Evolutionary conservation across 2,888 invertebrate genomes (phyloP).

Genomic region (Masnerella sp.): DNA sequence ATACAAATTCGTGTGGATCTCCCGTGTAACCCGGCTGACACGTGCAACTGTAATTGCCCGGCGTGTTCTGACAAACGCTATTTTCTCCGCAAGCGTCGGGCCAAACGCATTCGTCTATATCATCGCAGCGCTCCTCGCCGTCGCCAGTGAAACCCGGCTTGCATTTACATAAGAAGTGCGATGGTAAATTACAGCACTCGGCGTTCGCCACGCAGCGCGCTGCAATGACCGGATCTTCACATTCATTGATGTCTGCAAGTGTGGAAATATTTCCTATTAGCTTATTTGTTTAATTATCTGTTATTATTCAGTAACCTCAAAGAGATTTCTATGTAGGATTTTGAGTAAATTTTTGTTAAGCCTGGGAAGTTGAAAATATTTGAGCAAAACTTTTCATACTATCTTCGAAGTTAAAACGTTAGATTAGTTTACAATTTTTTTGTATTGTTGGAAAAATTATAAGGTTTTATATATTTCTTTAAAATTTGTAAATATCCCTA

Average conservation of each 20-base stretch:
- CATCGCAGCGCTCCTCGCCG: slow-evolving; percentile 91
- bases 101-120: slow-evolving; percentile 92
- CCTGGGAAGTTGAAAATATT: no score
- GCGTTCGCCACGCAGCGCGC: slow-evolving; percentile 93
- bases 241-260: slow-evolving; percentile 92
- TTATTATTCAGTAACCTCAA: no score
- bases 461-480: no score
- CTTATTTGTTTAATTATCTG: no score
- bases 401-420: no score
- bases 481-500: no score
- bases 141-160: slow-evolving; percentile 93
- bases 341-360: no score
- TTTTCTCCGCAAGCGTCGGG: slow-evolving; percentile 90
- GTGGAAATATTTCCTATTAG: no score
- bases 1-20: slow-evolving; percentile 86
- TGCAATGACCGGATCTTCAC: slow-evolving; percentile 90
- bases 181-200: slow-evolving; percentile 96
- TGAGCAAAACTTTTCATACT: no score
- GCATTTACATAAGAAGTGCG: slow-evolving; percentile 96
- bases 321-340: no score
- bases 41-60: slow-evolving; percentile 92
- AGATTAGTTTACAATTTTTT: no score
- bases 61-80: slow-evolving; percentile 88
- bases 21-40: slow-evolving; percentile 91
- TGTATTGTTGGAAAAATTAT: no score